Evolutionary conservation across 1,140 invertebrate genomes (phyloP).

Genomic region (Sinella curviseta): DNA sequence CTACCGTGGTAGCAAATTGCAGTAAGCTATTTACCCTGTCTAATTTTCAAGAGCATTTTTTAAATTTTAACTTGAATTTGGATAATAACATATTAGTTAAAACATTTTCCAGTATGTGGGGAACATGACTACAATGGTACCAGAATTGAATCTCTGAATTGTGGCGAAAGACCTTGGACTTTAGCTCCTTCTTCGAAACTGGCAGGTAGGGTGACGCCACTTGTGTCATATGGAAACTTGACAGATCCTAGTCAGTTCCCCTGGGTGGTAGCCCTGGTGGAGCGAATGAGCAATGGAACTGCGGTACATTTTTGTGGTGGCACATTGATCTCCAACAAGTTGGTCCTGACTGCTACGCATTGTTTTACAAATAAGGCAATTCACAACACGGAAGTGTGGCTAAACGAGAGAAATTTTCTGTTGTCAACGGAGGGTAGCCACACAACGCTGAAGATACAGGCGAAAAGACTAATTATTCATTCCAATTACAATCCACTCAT

Average conservation of each 20-base stretch:
- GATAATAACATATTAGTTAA: not conserved
- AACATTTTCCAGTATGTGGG: not conserved
- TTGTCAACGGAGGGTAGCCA: slow-evolving; percentile 25
- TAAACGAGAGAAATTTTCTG: slow-evolving; percentile 36
- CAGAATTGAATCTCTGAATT: not conserved
- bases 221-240: not conserved
- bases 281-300: not conserved
- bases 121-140: not conserved
- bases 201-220: not conserved
- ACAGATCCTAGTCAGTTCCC: slow-evolving; percentile 38
- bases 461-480: slow-evolving; percentile 31
- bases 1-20: not conserved
- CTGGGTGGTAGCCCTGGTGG: slow-evolving; percentile 22
- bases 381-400: slow-evolving; percentile 41
- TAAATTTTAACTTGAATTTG: no score
- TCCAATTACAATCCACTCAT: slow-evolving; percentile 32
- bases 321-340: slow-evolving; percentile 26
- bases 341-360: slow-evolving; percentile 40
- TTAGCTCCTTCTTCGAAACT: not conserved
- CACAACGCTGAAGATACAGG: slow-evolving; percentile 38
- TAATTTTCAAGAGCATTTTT: no score
- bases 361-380: slow-evolving; percentile 28
- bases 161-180: not conserved
- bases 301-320: slow-evolving; percentile 42
- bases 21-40: slow-evolving; percentile 10